Evolutionary conservation across 2,888 invertebrate species (phyloP).

Genomic region (Latrodectus hesperus): DNA sequence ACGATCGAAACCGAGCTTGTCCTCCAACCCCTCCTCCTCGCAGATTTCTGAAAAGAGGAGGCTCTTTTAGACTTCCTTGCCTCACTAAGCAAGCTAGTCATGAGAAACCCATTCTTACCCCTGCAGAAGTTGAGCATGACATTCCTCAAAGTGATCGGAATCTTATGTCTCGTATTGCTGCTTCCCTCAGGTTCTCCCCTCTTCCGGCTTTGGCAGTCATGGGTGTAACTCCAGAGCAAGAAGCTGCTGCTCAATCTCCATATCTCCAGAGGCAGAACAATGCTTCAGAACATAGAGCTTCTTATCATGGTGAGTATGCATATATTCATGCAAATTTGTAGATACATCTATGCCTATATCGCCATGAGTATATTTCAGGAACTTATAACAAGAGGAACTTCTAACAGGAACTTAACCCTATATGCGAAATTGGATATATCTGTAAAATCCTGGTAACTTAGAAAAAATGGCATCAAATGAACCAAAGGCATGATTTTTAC

Average conservation of each 20-base stretch:
- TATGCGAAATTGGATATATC: no score
- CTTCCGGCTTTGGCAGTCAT: constrained; percentile 83
- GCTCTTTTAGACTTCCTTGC: constrained; percentile 75
- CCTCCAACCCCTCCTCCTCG: constrained; percentile 74
- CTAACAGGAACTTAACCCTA: no score
- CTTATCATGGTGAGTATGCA: constrained; percentile 70
- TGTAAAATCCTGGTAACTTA: no score
- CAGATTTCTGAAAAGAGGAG: constrained; percentile 72
- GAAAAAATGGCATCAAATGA: no score
- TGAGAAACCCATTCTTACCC: constrained; percentile 76
- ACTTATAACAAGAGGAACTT: no score
- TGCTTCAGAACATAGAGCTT: constrained; percentile 69
- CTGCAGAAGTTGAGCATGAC: neutral
- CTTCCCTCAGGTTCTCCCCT: constrained; percentile 83
- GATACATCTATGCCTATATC: no score
- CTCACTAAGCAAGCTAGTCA: constrained; percentile 76
- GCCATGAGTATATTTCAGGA: no score
- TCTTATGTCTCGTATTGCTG: constrained; percentile 77
- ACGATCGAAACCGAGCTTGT: constrained; percentile 79
- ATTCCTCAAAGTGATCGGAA: constrained; percentile 4
- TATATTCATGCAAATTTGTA: neutral
- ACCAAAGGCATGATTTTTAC: no score
- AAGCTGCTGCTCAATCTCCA: constrained; percentile 73
- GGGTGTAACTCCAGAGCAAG: constrained; percentile 78
- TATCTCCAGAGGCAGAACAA: constrained; percentile 28